Percentiles rank a stretch among this genome's conserved stretches.
These are phyloP conservation scores for Zapus hudsonius DNA, from an alignment of 2,113 vertebrate genomes.

Conservation along the genomic window DNA sequence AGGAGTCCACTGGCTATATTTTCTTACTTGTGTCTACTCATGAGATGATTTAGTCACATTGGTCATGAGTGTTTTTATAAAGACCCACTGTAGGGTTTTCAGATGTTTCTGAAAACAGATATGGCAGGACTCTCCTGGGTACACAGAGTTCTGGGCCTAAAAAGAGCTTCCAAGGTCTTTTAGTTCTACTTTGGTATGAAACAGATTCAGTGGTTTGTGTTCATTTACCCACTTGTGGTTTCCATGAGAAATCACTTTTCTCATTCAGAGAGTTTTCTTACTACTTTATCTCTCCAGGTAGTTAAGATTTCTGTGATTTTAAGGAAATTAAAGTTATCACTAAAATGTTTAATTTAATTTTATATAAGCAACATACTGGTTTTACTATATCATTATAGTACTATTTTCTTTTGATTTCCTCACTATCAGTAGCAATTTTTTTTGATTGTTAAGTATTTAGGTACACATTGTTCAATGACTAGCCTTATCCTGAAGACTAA, in stretches of 20 bases:
- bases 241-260: conserved; percentile 29
- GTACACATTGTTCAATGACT: conserved; percentile 6
- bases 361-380: neutral
- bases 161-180: neutral
- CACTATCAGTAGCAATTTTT: conserved; percentile 5
- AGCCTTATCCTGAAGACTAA: conserved; percentile 20
- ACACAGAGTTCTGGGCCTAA: neutral
- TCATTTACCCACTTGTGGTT: neutral
- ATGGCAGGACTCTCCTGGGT: neutral
- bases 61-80: neutral
- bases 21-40: neutral
- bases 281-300: neutral
- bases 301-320: conserved; percentile 46
- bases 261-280: neutral
- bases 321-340: conserved; percentile 12
- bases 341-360: conserved; percentile 38
- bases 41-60: neutral
- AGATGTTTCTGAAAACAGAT: neutral
- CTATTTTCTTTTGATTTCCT: conserved; percentile 41
- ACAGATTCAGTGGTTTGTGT: neutral
- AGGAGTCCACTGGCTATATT: neutral
- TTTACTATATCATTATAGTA: conserved; percentile 10
- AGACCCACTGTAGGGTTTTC: neutral
- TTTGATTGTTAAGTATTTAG: neutral
- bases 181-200: neutral